Conservation (phyloP, 1,140 invertebrate genomes). For the Cotesia chilonis region DNA sequence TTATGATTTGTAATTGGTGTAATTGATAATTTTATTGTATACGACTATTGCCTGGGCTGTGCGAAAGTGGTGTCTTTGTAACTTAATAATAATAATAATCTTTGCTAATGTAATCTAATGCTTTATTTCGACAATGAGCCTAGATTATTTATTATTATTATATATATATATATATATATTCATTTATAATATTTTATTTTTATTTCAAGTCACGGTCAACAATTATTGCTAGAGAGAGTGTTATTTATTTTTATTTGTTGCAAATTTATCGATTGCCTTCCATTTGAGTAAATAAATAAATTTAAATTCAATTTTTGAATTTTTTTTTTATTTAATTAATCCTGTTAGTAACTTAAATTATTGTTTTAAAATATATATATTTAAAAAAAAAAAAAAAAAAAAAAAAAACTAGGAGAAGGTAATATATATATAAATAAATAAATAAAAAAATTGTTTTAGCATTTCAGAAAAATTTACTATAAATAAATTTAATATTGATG, state of each 20-base stretch:
- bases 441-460: slow-evolving; percentile 45
- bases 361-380: no score
- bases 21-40: slow-evolving; percentile 28
- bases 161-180: no score
- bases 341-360: background rate
- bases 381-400: no score
- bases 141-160: slow-evolving; percentile 5
- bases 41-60: slow-evolving; percentile 61
- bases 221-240: slow-evolving; percentile 65
- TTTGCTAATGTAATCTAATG: no score
- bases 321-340: background rate
- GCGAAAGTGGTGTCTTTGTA: slow-evolving; percentile 62
- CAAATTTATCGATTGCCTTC: slow-evolving; percentile 68
- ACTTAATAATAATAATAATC: slow-evolving; percentile 49
- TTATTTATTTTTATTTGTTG: slow-evolving; percentile 69
- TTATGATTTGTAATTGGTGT: background rate
- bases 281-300: slow-evolving; percentile 66
- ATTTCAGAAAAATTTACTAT: slow-evolving; percentile 63
- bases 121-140: no score
- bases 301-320: slow-evolving; percentile 49
- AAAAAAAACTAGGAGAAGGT: slow-evolving; percentile 1
- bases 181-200: slow-evolving; percentile 50
- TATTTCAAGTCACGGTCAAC: slow-evolving; percentile 60
- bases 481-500: slow-evolving; percentile 58
- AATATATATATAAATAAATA: background rate